A percentile compares a stretch with the other conserved stretches of the same genome.
phyloP scores from a whole-genome alignment of 2,888 invertebrate species.

The Lasioglossum oenotherae region DNA sequence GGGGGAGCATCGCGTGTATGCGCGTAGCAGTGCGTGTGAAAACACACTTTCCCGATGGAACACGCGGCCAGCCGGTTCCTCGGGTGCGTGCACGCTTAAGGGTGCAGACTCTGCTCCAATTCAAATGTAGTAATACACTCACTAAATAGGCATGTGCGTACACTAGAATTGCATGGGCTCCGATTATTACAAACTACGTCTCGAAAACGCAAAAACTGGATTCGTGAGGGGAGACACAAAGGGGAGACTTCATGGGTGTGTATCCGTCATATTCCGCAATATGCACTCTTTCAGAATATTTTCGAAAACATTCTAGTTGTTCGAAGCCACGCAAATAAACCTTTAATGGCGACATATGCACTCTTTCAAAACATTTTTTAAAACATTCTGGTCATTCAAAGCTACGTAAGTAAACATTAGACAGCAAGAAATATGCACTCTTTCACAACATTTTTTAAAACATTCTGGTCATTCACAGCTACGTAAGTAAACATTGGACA shows the following conservation, averaged over 20 bases:
- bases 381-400: too few species aligned
- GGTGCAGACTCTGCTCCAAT: not conserved
- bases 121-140: not conserved
- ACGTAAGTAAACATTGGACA: too few species aligned
- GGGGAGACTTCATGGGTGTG: not conserved
- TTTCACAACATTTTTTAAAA: too few species aligned
- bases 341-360: too few species aligned
- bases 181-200: not conserved
- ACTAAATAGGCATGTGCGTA: not conserved
- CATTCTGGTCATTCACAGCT: too few species aligned
- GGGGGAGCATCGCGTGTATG: slow-evolving; percentile 7
- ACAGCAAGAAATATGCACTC: too few species aligned
- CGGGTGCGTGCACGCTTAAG: slow-evolving; percentile 46
- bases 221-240: not conserved
- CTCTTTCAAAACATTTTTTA: too few species aligned
- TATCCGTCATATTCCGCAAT: not conserved
- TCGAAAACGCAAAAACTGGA: not conserved
- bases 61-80: slow-evolving; percentile 47
- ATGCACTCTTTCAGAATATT: not conserved
- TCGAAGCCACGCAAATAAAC: too few species aligned
- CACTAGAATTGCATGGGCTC: not conserved
- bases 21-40: slow-evolving; percentile 37
- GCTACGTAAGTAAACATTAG: too few species aligned
- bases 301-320: not conserved
- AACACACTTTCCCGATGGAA: slow-evolving; percentile 61